Evolutionary conservation across 2,797 vertebrate species (phyloP), one percentile per base, ranked within the genome.

Genomic region (Setipinna tenuifilis): DNA sequence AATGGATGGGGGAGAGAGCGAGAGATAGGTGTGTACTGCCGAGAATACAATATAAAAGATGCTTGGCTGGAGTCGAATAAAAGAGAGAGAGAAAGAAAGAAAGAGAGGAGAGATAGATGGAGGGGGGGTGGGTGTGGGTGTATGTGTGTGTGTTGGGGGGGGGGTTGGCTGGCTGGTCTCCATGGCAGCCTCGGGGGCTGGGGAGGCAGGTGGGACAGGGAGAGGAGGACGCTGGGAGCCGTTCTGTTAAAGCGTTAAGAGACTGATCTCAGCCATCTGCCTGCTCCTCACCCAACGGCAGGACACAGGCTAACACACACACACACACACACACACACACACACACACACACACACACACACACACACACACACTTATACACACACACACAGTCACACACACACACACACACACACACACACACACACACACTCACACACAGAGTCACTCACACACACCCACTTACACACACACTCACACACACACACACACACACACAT

Each of bases 191-290:
- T 87, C 57, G 2, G 57, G 84, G 84, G 68, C 78, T 75, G 84
- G 81, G 83, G 85, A 59, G 85, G 68, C 85, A 88, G 86, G 86
- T 84, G 41, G 59, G 48, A 82, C 35, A 83, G 78, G 82, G 58
- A 86, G 75, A 88, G 61, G 28, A 48, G 85, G 89, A 86, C 87
- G 90, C 90, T 91, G 90, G 46, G 87, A 90, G 86, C 41, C 85
- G 46, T 90, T 90, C 88, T 90, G 90, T 89, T 85, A 68, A 90
- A 90, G 83, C 84, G 84, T 87, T 91, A 86, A 89, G 86, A 21
- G 54, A 84, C 85, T 54, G 84, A 87, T 86, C 31, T 84, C 78
- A 87, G 84, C 87, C 88, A 90, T 89, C 88, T 90, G 90, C 88
- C 68, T 41, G 31, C 68, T 75, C 68, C 14, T 31, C 86, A 86